phyloP scores from a whole-genome alignment of 2,113 vertebrate species.

The Ceratotherium simum region DNA sequence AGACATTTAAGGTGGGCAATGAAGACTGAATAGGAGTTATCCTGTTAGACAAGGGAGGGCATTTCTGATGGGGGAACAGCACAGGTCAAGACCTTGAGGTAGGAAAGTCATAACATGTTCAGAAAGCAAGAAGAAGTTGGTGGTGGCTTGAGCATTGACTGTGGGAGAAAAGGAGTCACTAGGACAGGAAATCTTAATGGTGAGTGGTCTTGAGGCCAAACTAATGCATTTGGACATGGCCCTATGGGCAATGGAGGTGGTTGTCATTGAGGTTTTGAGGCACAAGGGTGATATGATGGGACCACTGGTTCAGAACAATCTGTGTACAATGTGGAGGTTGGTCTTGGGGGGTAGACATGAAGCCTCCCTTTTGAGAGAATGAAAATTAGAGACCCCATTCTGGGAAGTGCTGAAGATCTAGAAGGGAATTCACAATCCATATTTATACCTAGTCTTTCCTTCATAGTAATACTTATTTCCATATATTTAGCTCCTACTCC shows the following conservation, averaged over 20 bases:
- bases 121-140: neutral
- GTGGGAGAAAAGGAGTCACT: neutral
- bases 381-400: neutral
- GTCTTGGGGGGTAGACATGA: neutral
- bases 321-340: accelerated
- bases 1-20: neutral
- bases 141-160: neutral
- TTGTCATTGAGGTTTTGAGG: neutral
- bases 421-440: neutral
- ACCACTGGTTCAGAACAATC: neutral
- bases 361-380: neutral
- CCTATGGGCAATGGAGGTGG: neutral
- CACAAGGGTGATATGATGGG: accelerated
- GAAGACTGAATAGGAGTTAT: neutral
- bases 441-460: neutral
- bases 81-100: neutral
- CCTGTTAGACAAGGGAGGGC: neutral
- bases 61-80: neutral
- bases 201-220: neutral
- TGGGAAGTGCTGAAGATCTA: neutral
- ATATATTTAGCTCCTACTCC: neutral
- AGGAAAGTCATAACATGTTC: neutral
- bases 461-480: too few relatives aligned
- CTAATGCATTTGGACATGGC: neutral
- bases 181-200: neutral